These are phyloP conservation scores for Neoascia interrupta DNA, from an alignment of 2,888 invertebrate species.

Conservation along the genomic window DNA sequence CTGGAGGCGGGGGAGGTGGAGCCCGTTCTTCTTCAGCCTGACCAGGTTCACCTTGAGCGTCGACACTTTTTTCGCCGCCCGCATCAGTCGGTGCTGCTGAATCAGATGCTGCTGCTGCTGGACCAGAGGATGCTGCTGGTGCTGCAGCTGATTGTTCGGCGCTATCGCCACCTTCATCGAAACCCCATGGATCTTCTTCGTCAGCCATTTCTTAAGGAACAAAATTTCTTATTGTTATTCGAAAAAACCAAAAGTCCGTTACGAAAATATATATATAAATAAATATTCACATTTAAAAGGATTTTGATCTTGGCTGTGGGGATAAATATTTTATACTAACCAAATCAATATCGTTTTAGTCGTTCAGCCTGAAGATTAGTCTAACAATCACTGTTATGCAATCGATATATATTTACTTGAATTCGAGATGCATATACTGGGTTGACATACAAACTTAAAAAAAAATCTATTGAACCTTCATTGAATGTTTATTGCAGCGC, in stretches of 20 bases:
- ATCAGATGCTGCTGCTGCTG: slow-evolving; percentile 52
- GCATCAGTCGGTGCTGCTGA: slow-evolving; percentile 69
- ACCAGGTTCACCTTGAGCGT: slow-evolving; percentile 77
- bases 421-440: background rate
- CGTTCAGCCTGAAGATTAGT: slow-evolving; percentile 25
- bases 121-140: slow-evolving; percentile 52
- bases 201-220: slow-evolving; percentile 75
- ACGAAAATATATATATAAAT: background rate
- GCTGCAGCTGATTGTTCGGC: slow-evolving; percentile 49
- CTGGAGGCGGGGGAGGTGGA: slow-evolving; percentile 79
- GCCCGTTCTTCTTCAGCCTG: slow-evolving; percentile 80
- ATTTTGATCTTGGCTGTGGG: slow-evolving; percentile 52
- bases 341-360: slow-evolving; percentile 24
- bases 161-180: slow-evolving; percentile 79
- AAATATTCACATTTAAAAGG: slow-evolving; percentile 40
- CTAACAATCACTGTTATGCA: slow-evolving; percentile 36
- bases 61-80: slow-evolving; percentile 73
- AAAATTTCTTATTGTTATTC: background rate
- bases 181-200: slow-evolving; percentile 82
- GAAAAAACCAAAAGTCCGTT: background rate
- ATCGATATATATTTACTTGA: slow-evolving; percentile 28
- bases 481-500: too few species aligned
- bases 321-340: slow-evolving; percentile 64
- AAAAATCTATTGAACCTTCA: too few species aligned
- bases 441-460: too few species aligned